Evolutionary conservation across 2,113 vertebrate species (phyloP), one percentile per base, ranked within the genome.

Genomic region (Alethe castanea): DNA sequence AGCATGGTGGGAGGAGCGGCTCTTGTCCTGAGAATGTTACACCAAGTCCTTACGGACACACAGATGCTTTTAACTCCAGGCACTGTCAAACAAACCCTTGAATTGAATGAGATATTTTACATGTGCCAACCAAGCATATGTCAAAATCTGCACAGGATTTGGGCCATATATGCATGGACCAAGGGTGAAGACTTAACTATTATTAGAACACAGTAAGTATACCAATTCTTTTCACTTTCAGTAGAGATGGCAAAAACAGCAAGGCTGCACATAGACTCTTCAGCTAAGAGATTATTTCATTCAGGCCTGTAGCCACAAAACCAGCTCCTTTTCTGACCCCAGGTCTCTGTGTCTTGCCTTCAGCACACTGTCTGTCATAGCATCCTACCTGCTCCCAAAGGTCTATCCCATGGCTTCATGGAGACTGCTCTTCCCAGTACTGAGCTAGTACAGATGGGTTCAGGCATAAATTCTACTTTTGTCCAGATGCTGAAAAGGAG

Each of bases 401-500:
- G 74, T 80, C 71, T 88, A 64, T 73, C 54, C 90, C 78, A 88
- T 77, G 87, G 71, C n/a, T 85, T 94, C 90, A 91, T 88, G 78
- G 87, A 94, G 95, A 95, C 29, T 85, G 33, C 54, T 88, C 50
- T 77, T 92, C 78, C 54, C 62, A 62, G 52, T 73, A 31, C 74
- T 90, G 87, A 95, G 40, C 74, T 88, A 86, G 57, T 66, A 66
- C 85, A 95, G 92, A 94, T 71, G 90, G 42, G 24, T 42, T 90
- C 69, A 90, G 67, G 71, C 71, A 96, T 90, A 94, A 90, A 88
- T 91, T 77, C 42, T 86, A 28, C 42, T 95, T 94, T 96, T 95
- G 85, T 96, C 90, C 78, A 95, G 79, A 78, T 95, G 90, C 52
- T 93, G 87, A 91, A 71, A 95, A 88, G 81, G 44, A 86, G 66